A percentile compares a stretch with the other conserved stretches of the same genome.
These are phyloP conservation scores for Drosophila acutilabella DNA, from an alignment of 2,888 invertebrate genomes.

Conservation along the genomic window DNA sequence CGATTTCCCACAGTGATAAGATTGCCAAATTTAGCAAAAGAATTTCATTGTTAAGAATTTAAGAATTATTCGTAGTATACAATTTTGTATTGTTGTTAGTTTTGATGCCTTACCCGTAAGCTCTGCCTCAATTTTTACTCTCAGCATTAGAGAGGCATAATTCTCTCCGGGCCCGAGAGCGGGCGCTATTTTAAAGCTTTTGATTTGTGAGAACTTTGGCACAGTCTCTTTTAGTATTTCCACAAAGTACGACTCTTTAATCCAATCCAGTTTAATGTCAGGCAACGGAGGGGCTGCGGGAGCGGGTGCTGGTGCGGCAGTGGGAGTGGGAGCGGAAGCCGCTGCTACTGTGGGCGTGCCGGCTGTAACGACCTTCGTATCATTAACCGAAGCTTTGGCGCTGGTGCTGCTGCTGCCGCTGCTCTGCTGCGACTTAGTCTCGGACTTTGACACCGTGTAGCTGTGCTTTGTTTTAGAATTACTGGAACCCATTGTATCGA, in stretches of 20 bases:
- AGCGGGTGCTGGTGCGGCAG: neutral
- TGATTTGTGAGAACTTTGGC: slow-evolving; percentile 54
- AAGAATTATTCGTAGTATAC: neutral
- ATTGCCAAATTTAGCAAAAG: neutral
- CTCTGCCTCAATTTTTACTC: slow-evolving; percentile 60
- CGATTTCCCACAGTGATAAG: slow-evolving; percentile 8
- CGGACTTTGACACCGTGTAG: slow-evolving; percentile 48
- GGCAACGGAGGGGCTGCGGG: neutral
- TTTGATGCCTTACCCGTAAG: slow-evolving; percentile 44
- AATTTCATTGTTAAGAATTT: neutral
- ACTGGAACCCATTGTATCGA: slow-evolving; percentile 32
- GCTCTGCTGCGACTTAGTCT: neutral
- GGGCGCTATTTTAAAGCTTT: slow-evolving; percentile 51
- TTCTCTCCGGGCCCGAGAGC: slow-evolving; percentile 75
- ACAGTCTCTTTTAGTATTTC: slow-evolving; percentile 56
- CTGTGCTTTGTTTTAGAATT: slow-evolving; percentile 42
- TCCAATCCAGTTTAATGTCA: slow-evolving; percentile 52
- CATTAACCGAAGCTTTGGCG: slow-evolving; percentile 1
- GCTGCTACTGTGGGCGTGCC: neutral
- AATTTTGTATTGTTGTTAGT: slow-evolving; percentile 10
- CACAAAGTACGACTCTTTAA: slow-evolving; percentile 65
- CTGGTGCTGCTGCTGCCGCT: neutral
- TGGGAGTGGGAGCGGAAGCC: neutral
- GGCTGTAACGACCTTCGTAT: slow-evolving; percentile 8
- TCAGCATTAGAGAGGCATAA: slow-evolving; percentile 72